phyloP scores from a whole-genome alignment of 64 coral and sea anemone genomes.

The Pocillopora damicornis region DNA sequence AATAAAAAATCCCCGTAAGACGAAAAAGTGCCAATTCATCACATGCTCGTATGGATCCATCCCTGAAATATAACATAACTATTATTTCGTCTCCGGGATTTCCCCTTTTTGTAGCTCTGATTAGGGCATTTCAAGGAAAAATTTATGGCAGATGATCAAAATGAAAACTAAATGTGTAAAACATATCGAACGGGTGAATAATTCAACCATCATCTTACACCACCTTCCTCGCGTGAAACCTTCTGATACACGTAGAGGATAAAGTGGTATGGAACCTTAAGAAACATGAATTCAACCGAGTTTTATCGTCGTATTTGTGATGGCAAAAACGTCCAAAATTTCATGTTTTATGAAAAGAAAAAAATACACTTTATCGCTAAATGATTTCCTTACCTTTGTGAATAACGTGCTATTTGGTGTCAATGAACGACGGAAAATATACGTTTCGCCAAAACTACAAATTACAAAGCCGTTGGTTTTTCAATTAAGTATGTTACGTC shows the following conservation, averaged over 20 bases:
- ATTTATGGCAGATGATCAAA: not conserved
- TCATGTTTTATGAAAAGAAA: not conserved
- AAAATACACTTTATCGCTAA: not conserved
- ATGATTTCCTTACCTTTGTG: not conserved
- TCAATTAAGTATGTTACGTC: not conserved
- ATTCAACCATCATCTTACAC: not conserved
- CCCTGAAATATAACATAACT: not conserved
- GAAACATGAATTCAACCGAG: not conserved
- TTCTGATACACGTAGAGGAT: not conserved
- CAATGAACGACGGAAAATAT: not conserved
- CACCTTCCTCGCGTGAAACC: not conserved
- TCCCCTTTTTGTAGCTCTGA: not conserved
- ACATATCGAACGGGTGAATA: not conserved
- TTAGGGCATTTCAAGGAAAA: not conserved
- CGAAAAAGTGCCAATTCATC: conserved; percentile 10
- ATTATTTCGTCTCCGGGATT: not conserved
- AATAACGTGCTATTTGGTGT: not conserved
- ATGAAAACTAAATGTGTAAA: not conserved
- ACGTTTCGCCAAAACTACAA: not conserved
- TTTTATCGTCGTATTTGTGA: not conserved
- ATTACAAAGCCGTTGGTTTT: not conserved
- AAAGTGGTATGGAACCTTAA: not conserved
- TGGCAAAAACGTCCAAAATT: not conserved
- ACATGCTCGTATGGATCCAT: not conserved
- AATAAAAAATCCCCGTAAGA: not conserved